Evolutionary conservation across 1,140 invertebrate species (phyloP).

Genomic region (Notospermus geniculatus): DNA sequence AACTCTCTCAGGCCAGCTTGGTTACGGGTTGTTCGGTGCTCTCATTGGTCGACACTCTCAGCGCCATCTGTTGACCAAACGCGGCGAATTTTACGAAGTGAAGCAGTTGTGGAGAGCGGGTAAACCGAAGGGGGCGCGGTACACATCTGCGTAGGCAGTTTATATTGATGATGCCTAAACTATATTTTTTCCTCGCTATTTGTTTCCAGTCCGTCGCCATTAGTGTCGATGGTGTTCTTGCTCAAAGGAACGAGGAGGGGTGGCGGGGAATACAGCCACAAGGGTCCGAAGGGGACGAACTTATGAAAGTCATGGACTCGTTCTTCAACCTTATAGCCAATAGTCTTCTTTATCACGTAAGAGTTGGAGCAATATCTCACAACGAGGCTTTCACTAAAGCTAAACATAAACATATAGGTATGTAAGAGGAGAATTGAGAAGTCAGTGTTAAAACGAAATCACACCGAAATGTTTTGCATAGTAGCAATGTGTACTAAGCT

Average conservation of each 20-base stretch:
- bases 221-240: slow-evolving; percentile 39
- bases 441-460: no score
- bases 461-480: no score
- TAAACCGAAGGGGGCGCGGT: no score
- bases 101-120: no score
- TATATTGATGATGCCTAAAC: no score
- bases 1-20: no score
- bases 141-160: no score
- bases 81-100: no score
- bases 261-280: slow-evolving; percentile 45
- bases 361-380: slow-evolving; percentile 18
- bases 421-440: not conserved
- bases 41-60: no score
- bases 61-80: no score
- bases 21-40: no score
- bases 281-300: slow-evolving; percentile 44
- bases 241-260: slow-evolving; percentile 35
- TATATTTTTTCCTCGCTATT: not conserved
- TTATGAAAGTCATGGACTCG: slow-evolving; percentile 39
- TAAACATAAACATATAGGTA: slow-evolving; percentile 40
- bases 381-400: slow-evolving; percentile 30
- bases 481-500: no score
- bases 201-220: slow-evolving; percentile 29
- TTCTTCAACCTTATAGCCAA: slow-evolving; percentile 39
- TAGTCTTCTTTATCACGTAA: slow-evolving; percentile 43